Percentiles rank a stretch among this genome's conserved stretches.
Evolutionary conservation across 2,888 invertebrate genomes (phyloP).

Genomic region (Branchinecta sandiegonensis): DNA sequence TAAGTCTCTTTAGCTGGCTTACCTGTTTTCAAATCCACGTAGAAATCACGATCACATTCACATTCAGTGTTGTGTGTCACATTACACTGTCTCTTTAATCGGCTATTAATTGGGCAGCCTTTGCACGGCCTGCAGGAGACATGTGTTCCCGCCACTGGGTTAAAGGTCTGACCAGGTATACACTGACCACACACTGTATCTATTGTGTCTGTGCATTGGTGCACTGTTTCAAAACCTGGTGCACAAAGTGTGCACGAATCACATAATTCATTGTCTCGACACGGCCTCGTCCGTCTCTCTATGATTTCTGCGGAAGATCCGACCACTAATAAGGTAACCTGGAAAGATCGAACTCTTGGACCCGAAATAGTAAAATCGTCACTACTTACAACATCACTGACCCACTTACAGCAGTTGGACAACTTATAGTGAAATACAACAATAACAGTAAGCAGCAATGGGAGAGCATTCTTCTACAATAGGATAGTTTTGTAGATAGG

Average conservation of each 20-base stretch:
- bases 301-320: background rate
- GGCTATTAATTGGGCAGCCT: constrained; percentile 29
- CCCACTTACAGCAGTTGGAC: too few species aligned
- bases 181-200: constrained; percentile 30
- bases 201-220: background rate
- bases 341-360: too few species aligned
- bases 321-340: background rate
- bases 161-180: constrained; percentile 30
- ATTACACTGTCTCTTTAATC: constrained; percentile 30
- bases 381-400: too few species aligned
- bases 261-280: constrained; percentile 6
- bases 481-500: too few species aligned
- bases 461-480: too few species aligned
- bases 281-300: background rate
- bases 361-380: too few species aligned
- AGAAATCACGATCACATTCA: constrained; percentile 31
- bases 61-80: constrained; percentile 32
- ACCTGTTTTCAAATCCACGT: constrained; percentile 26
- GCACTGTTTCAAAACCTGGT: constrained; percentile 4
- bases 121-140: constrained; percentile 29
- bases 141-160: constrained; percentile 26
- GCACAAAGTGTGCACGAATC: constrained; percentile 1
- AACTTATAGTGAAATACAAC: too few species aligned
- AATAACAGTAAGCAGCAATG: too few species aligned
- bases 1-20: background rate